Conservation (phyloP, 2,797 vertebrate species). For the Anniella stebbinsi region DNA sequence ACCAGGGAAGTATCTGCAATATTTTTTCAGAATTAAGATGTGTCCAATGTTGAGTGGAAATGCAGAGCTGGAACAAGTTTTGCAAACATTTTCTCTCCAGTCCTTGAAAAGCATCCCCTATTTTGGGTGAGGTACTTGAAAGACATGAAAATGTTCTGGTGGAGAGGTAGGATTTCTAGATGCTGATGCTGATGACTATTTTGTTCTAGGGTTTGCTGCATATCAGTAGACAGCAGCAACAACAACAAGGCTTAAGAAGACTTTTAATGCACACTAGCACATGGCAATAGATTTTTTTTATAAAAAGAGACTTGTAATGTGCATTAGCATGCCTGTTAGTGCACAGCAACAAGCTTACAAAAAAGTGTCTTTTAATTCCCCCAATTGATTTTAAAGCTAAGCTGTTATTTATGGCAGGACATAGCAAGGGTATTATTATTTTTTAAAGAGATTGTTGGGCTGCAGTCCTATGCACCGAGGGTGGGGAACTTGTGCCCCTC, state of each 20-base stretch:
- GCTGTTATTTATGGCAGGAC: neutral
- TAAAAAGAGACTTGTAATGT: neutral
- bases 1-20: neutral
- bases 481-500: no score
- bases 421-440: neutral
- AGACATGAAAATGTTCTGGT: neutral
- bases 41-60: no score
- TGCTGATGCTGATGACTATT: no score
- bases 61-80: neutral
- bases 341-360: neutral
- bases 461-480: no score
- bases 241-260: neutral
- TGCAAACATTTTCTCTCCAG: neutral
- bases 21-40: neutral
- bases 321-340: neutral
- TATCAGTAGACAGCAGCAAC: neutral
- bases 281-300: neutral
- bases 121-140: neutral
- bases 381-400: neutral
- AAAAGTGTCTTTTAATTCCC: neutral
- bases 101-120: neutral
- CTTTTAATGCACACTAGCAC: neutral
- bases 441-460: neutral
- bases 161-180: neutral
- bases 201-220: neutral